Base-by-base conservation (phyloP, 2,797 vertebrate species). In the Oreortyx pictus region DNA sequence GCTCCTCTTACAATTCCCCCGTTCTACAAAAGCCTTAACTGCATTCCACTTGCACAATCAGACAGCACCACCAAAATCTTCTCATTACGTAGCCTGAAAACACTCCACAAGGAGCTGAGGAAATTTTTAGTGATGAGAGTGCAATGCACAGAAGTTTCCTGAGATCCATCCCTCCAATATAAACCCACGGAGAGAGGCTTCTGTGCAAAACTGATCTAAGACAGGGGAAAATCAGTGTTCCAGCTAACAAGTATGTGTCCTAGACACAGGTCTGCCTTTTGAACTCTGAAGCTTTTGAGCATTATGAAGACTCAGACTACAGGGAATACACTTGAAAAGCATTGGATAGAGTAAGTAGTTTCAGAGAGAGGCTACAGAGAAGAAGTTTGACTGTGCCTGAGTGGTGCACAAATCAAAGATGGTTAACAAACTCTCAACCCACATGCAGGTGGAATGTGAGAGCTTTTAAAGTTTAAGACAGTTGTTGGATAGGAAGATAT, bases 391-490 rank as follows among this genome's bases (percentile, higher is more conserved):
- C 22, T 41, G 56, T 46, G n/a, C 22, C 46, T 25, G 50, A 90
- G n/a, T 4, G 39, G 33, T 47, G 54, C 44, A 73, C 52, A 93
- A 91, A 64, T 44, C 41, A 73, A 66, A 86, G 80, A 57, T 8
- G 9, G 57, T 71, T 93, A 81, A 77, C 24, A 47, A 82, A 73
- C 29, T 43, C 60, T 29, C 47, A 70, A 39, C 29, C 41, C 37
- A 35, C 44, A 52, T 18, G 47, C 80, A 89, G 89, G 91, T 96
- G 49, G 67, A 78, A 76, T 31, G 73, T 0, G 0, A 92, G 80
- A 90, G 33, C 65, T 91, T 86, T 76, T 56, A 46, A 83, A 83
- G 23, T 79, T 84, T 54, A 57, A 89, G 86, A 74, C 41, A 90
- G 50, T 39, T 18, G 15, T 15, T 9, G 4, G 67, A 46, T 84